Conservation (phyloP, 2,113 vertebrate species). For the Neolamprologus hecqui region DNA sequence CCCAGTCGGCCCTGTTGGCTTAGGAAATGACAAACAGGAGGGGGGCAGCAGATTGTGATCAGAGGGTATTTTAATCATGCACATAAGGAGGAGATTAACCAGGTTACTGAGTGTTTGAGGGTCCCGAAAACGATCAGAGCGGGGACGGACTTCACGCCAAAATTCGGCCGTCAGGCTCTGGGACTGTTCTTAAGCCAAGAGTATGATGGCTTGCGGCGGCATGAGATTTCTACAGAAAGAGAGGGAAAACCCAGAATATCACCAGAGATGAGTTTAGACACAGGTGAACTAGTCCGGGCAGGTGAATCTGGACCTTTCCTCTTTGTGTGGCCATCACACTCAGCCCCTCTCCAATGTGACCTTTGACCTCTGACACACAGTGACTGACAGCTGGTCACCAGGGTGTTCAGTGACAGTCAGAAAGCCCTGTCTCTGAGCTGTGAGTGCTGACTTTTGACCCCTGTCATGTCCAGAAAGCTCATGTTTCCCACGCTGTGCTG, state of each 20-base stretch:
- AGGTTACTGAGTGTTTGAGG: neutral
- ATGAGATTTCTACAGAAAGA: neutral
- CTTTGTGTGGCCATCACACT: neutral
- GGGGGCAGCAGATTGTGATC: neutral
- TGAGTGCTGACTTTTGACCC: neutral
- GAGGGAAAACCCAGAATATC: neutral
- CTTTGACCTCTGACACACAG: neutral
- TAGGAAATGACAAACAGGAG: neutral
- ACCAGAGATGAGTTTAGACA: neutral
- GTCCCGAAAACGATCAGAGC: neutral
- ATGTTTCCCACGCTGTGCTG: neutral
- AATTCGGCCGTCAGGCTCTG: neutral
- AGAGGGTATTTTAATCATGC: neutral
- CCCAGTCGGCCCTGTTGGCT: neutral
- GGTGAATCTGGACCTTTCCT: neutral
- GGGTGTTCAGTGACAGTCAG: neutral
- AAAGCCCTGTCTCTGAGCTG: neutral
- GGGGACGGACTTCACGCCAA: neutral
- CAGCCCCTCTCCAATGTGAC: neutral
- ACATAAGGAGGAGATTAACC: neutral
- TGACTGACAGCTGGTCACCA: slow-evolving; percentile 2
- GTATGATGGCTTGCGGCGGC: neutral
- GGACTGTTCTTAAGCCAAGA: neutral
- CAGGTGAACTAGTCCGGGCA: neutral
- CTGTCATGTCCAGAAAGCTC: neutral